Base-by-base conservation (phyloP, 2,888 invertebrate genomes). In the Eristalis pertinax region DNA sequence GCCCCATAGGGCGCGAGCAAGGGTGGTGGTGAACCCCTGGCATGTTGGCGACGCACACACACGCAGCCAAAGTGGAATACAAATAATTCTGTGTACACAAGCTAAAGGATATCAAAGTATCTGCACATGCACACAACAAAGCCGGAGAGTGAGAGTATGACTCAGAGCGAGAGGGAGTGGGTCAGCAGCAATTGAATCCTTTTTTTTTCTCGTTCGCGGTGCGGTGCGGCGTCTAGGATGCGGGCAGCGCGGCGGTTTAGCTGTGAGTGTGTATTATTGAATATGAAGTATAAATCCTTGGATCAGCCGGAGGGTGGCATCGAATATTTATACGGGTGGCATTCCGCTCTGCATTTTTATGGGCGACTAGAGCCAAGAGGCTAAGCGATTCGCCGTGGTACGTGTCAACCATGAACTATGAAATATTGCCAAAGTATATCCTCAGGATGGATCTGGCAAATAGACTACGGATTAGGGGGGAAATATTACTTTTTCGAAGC, bases 161-260 rank as follows among this genome's bases (percentile, higher is more conserved):
- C 85, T 82, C 85, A 86, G 82, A 63, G 67, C 24, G 32, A 32
- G 24, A 26, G 38, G 60, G 60, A 8, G 86, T 82, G 82, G 86
- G 82, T 82, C 82, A 86, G 75, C 69, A 86, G 82, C 82, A 75
- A 82, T 82, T 82, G 86, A 86, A 79, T 86, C 50, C 73, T 60
- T 76, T 58, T 64, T 35, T 75, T 43, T 68, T 29, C 0, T 4
- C 29, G 4, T 29, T 29, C 5, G 29, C 4, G 26, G 4, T 26
- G 26, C 2, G 26, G 26, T 26, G 60, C 10, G 67, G 64, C 26
- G 22, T 32, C 26, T 35, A 24, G 60, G 64, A 15, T 13, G 65
- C 56, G 2, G 41, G 35, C 15, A 32, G 32, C 32, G 32, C 4
- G 10, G 32, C 26, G 22, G 22, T 4, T 3, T 35, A 32, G 22